A percentile compares a stretch with the other conserved stretches of the same genome.
Conservation (phyloP, 2,113 vertebrate species). For the Calonectris borealis region DNA sequence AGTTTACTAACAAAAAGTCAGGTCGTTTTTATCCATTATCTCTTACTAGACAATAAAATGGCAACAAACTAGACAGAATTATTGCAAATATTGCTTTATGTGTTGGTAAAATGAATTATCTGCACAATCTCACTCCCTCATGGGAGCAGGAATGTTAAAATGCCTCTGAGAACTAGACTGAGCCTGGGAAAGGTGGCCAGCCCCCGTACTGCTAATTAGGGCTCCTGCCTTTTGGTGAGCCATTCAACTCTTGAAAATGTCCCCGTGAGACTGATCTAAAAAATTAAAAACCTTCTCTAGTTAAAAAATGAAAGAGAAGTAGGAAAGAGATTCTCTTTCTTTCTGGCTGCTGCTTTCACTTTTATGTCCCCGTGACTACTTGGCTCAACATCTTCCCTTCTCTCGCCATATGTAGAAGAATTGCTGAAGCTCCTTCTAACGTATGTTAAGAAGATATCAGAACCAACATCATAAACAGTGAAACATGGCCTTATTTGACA, state of each 20-base stretch:
- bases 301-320: background rate
- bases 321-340: background rate
- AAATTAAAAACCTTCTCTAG: background rate
- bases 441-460: background rate
- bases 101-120: background rate
- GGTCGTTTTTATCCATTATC: background rate
- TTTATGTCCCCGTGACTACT: background rate
- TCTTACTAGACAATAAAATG: background rate
- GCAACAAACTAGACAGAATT: background rate
- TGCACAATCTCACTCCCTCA: background rate
- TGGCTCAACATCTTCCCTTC: background rate
- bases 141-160: background rate
- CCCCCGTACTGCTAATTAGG: background rate
- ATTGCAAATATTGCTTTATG: slow-evolving; percentile 5
- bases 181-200: background rate
- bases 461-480: background rate
- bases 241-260: background rate
- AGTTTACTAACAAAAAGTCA: slow-evolving; percentile 11
- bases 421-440: background rate
- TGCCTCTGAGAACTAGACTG: background rate
- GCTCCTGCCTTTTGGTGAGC: background rate
- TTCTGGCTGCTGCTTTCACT: background rate
- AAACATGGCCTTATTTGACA: background rate
- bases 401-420: accelerated
- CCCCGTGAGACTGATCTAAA: background rate